Conservation (phyloP, 2,888 invertebrate species). For the Rambutsinella grinnellia region DNA sequence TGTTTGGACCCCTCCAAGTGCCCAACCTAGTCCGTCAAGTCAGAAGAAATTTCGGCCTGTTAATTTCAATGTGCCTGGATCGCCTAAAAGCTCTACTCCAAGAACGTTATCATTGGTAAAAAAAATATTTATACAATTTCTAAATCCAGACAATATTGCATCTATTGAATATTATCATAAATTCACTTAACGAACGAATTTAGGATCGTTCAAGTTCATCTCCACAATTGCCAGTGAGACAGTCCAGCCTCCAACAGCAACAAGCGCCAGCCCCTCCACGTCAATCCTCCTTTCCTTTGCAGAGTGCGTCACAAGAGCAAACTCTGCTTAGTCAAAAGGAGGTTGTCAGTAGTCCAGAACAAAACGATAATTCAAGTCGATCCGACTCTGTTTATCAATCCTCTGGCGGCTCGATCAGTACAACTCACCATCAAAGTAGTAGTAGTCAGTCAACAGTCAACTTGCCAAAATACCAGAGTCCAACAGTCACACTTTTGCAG, state of each 20-base stretch:
- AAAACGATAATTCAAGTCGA: conserved; percentile 52
- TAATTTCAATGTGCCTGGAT: conserved; percentile 79
- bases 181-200: too few species aligned
- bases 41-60: conserved; percentile 87
- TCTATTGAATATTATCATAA: neutral
- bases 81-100: conserved; percentile 72
- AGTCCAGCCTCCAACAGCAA: conserved; percentile 16
- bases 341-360: conserved; percentile 52
- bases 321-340: conserved; percentile 14
- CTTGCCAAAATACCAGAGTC: conserved; percentile 86
- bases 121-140: neutral
- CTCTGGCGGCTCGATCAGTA: conserved; percentile 47
- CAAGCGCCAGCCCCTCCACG: neutral
- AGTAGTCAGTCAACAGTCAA: conserved; percentile 63
- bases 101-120: conserved; percentile 57
- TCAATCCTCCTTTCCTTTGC: too few species aligned
- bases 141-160: too few species aligned
- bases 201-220: conserved; percentile 59
- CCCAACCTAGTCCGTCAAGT: conserved; percentile 80
- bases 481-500: conserved; percentile 87
- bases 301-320: conserved; percentile 8
- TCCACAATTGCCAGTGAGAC: conserved; percentile 49
- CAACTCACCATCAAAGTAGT: conserved; percentile 46
- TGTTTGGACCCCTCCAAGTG: conserved; percentile 83
- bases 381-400: conserved; percentile 52